phyloP scores from a whole-genome alignment of 2,113 vertebrate genomes.

The Desmodus rotundus region DNA sequence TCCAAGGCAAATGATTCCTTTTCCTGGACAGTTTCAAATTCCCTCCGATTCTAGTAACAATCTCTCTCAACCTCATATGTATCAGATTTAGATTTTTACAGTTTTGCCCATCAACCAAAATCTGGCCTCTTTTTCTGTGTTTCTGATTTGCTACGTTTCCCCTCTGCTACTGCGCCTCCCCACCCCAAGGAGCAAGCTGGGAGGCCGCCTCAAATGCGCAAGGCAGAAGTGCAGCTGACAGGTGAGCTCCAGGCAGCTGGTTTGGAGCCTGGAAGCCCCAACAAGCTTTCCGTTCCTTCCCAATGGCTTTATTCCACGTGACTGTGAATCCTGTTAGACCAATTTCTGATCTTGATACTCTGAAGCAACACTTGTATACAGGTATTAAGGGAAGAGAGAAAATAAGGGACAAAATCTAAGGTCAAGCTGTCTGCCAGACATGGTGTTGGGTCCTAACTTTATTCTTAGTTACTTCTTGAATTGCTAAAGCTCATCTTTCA shows the following conservation, averaged over 20 bases:
- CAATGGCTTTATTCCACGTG: constrained; percentile 38
- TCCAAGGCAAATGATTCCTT: constrained; percentile 48
- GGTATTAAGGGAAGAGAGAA: neutral
- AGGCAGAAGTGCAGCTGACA: constrained; percentile 29
- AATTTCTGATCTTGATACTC: constrained; percentile 11
- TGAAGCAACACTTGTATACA: constrained; percentile 19
- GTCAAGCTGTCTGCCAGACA: constrained; percentile 1
- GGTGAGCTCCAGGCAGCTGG: neutral
- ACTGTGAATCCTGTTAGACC: neutral
- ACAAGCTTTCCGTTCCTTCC: constrained; percentile 47
- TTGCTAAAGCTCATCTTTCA: constrained; percentile 2
- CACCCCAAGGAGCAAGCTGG: neutral
- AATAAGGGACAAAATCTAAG: neutral
- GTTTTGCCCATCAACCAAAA: neutral
- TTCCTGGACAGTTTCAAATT: neutral
- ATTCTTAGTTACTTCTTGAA: constrained; percentile 42
- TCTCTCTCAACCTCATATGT: constrained; percentile 15
- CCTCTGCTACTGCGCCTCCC: neutral
- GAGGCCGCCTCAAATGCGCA: constrained; percentile 13
- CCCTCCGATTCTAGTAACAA: constrained; percentile 8
- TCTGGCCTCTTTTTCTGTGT: neutral
- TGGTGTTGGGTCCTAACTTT: neutral
- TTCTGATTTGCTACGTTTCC: constrained; percentile 22
- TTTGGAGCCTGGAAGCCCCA: neutral
- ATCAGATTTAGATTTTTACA: constrained; percentile 15